These are phyloP conservation scores for Dermatophagoides farinae DNA, from an alignment of 1,140 invertebrate species.

Conservation along the genomic window DNA sequence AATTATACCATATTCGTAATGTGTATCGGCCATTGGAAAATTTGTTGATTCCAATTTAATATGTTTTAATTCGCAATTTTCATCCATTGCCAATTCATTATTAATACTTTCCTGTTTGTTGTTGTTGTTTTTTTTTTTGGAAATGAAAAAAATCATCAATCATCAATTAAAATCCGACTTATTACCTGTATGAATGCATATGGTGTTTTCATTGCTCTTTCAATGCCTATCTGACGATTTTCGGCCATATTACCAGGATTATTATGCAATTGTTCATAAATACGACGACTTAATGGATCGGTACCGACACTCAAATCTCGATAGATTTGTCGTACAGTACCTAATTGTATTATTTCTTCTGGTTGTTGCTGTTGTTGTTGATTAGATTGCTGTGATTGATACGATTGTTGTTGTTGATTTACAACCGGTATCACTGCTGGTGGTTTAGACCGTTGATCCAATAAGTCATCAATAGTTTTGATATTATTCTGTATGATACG, in stretches of 20 bases:
- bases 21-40: background rate
- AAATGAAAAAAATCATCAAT: background rate
- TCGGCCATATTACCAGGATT: background rate
- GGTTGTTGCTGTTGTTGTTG: background rate
- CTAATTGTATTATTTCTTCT: background rate
- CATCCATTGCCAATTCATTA: conserved; percentile 4
- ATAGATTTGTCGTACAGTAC: background rate
- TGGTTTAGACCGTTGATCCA: background rate
- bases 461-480: background rate
- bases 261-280: background rate
- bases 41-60: background rate
- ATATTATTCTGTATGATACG: background rate
- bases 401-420: too few species aligned
- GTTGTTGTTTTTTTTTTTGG: too few species aligned
- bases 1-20: background rate
- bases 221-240: background rate
- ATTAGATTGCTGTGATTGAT: background rate
- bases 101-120: background rate
- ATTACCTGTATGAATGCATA: conserved; percentile 2
- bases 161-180: background rate
- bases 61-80: background rate
- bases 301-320: background rate
- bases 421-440: too few species aligned
- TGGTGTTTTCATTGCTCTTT: background rate
- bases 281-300: background rate